Percentiles rank a stretch among this genome's conserved stretches.
Conservation (phyloP, 1,140 invertebrate species). For the Rhagoletis pomonella region DNA sequence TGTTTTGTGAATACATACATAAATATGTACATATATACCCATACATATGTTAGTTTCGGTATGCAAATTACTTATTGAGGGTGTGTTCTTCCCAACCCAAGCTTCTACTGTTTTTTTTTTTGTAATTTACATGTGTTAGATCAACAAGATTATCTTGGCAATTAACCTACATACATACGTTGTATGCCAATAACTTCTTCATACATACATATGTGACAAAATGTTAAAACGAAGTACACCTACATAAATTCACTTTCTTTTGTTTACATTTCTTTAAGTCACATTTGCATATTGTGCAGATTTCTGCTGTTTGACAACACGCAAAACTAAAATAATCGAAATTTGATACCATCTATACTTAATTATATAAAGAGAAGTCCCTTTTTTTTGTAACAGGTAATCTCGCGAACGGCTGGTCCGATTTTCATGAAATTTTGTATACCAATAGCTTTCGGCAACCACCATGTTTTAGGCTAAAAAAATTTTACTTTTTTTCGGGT, state of each 20-base stretch:
- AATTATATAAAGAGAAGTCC: no score
- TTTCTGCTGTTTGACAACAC: background rate
- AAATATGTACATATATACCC: background rate
- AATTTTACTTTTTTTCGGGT: no score
- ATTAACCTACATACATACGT: background rate
- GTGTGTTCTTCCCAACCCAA: background rate
- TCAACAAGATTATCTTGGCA: background rate
- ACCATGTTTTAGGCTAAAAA: no score
- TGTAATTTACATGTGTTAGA: background rate
- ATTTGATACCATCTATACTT: no score
- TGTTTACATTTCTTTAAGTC: background rate
- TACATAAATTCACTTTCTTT: slow-evolving; percentile 2
- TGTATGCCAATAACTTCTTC: background rate
- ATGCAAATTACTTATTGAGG: slow-evolving; percentile 25
- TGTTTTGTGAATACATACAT: background rate
- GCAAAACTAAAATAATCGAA: no score
- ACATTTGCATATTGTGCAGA: background rate
- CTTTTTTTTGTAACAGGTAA: no score
- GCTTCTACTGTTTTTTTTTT: background rate
- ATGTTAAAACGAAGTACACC: no score
- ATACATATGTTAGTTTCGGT: background rate
- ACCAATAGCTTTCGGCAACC: no score
- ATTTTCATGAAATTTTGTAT: no score
- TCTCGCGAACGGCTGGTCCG: no score
- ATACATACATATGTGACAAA: no score